Conservation (phyloP, 2,113 vertebrate species). For the Typhlomys cinereus region DNA sequence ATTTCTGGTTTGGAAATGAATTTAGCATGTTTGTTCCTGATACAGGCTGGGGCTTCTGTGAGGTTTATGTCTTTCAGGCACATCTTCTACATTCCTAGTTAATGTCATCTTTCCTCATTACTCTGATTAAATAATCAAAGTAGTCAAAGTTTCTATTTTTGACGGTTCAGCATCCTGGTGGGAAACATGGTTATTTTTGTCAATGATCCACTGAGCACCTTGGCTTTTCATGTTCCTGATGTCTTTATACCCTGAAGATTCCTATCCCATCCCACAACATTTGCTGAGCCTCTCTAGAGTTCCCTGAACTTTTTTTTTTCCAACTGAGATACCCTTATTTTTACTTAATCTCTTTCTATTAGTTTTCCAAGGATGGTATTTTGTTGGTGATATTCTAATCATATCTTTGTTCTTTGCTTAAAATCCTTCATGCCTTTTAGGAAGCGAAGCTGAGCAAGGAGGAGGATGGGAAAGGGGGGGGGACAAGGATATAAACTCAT, state of each 20-base stretch:
- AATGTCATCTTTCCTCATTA: neutral
- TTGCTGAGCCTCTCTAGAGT: neutral
- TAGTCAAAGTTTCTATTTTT: neutral
- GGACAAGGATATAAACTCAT: too few relatives aligned
- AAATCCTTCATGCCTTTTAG: neutral
- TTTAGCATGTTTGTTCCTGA: neutral
- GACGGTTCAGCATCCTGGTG: neutral
- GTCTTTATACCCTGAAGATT: neutral
- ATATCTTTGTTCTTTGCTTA: neutral
- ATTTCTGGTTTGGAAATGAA: neutral
- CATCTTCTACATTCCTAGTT: neutral
- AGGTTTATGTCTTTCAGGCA: neutral
- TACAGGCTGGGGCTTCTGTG: neutral
- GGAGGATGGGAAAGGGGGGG: too few relatives aligned
- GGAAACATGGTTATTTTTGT: neutral
- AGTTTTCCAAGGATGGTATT: neutral
- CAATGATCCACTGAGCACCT: neutral
- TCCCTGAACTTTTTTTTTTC: neutral
- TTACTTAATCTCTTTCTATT: neutral
- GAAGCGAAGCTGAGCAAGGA: too few relatives aligned
- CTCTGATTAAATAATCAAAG: neutral
- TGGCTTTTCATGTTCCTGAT: neutral
- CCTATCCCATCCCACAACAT: neutral
- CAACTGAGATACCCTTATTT: neutral
- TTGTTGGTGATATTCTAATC: slow-evolving; percentile 14